phyloP scores from a whole-genome alignment of 2,888 invertebrate species.

The Pachydiplax longipennis region DNA sequence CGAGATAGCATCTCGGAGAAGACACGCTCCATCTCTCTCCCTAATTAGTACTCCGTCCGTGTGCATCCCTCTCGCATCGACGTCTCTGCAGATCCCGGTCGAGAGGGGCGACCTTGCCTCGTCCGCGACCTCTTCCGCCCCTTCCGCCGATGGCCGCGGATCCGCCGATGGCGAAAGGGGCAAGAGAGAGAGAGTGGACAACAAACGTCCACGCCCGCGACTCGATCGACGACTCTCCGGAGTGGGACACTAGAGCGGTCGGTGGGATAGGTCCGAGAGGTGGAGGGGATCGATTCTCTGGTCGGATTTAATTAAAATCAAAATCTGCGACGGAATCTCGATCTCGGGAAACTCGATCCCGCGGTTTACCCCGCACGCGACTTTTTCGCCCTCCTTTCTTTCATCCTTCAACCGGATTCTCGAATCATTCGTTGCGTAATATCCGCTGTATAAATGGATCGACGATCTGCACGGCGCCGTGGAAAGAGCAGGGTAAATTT shows the following conservation, averaged over 20 bases:
- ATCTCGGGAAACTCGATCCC: not conserved
- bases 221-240: not conserved
- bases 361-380: not conserved
- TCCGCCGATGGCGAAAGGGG: not conserved
- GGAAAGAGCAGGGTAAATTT: not conserved
- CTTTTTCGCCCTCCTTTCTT: not conserved
- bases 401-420: not conserved
- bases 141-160: not conserved
- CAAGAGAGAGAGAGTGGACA: not conserved
- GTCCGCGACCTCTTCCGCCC: not conserved
- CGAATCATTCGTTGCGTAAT: not conserved
- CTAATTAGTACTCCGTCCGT: constrained; percentile 25
- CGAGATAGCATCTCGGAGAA: not conserved
- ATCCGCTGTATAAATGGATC: not conserved
- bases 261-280: not conserved
- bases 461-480: not conserved
- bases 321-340: not conserved
- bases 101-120: not conserved
- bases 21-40: not conserved
- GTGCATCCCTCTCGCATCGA: not conserved
- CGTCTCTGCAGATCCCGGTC: not conserved
- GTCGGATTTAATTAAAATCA: not conserved
- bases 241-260: not conserved
- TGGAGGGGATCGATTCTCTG: not conserved
- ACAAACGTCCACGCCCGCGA: not conserved